These are phyloP conservation scores for Atrina japonica DNA, from an alignment of 2,888 invertebrate species.

Conservation along the genomic window DNA sequence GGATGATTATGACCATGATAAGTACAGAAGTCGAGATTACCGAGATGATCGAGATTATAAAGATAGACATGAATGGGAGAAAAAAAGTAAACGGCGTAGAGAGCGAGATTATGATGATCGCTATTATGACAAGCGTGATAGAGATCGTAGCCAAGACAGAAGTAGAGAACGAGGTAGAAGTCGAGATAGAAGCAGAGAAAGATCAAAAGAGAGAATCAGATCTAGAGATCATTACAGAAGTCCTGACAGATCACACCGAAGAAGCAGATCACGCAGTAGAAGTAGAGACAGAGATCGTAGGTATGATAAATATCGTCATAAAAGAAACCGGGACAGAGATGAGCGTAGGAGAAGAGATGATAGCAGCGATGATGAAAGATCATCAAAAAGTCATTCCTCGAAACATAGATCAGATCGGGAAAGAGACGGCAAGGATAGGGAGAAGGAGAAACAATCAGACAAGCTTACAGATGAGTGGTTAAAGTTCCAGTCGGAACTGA, in stretches of 20 bases:
- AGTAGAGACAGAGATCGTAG: constrained; percentile 28
- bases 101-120: constrained; percentile 39
- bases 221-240: constrained; percentile 39
- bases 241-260: constrained; percentile 25
- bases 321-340: constrained; percentile 41
- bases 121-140: constrained; percentile 25
- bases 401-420: constrained; percentile 8
- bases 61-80: constrained; percentile 33
- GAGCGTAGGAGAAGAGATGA: constrained; percentile 40
- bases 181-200: constrained; percentile 45
- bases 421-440: constrained; percentile 23
- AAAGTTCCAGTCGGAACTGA: constrained; percentile 15
- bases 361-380: constrained; percentile 42
- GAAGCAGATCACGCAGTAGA: constrained; percentile 33
- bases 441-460: constrained; percentile 33
- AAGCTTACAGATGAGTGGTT: constrained; percentile 31
- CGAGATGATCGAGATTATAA: constrained; percentile 32
- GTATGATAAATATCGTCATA: constrained; percentile 3
- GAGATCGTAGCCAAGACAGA: constrained; percentile 20
- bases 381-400: constrained; percentile 3
- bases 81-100: constrained; percentile 32
- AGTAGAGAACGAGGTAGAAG: constrained; percentile 33
- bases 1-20: constrained; percentile 37
- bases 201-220: constrained; percentile 42
- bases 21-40: constrained; percentile 27